Percentiles rank a stretch among this genome's conserved stretches.
Conservation (phyloP, 2,888 invertebrate species). For the Zeuzera pyrina region DNA sequence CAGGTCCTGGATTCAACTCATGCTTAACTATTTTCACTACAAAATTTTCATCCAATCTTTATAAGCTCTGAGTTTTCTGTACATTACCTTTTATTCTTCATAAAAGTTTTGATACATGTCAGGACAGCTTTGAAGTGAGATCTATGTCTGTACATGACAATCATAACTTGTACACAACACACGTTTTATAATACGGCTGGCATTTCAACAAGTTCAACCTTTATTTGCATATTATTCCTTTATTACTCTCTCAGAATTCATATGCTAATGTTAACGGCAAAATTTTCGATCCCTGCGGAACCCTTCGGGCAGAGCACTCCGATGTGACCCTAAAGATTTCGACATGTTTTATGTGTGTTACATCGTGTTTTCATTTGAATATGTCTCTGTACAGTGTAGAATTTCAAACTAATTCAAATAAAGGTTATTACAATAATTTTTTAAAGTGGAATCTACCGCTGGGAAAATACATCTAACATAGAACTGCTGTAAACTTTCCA, state of each 20-base stretch:
- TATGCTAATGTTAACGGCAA: slow-evolving; percentile 48
- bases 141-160: slow-evolving; percentile 27
- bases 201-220: slow-evolving; percentile 27
- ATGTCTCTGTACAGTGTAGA: slow-evolving; percentile 5
- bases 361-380: slow-evolving; percentile 16
- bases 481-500: too few species aligned
- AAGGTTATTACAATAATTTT: too few species aligned
- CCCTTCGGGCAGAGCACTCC: slow-evolving; percentile 15
- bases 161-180: slow-evolving; percentile 31
- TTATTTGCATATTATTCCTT: slow-evolving; percentile 65
- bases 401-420: slow-evolving; percentile 1
- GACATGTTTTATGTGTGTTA: slow-evolving; percentile 23
- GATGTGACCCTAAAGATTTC: slow-evolving; percentile 39
- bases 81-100: too few species aligned
- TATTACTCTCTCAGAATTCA: slow-evolving; percentile 57
- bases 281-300: slow-evolving; percentile 43
- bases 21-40: too few species aligned
- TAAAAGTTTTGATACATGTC: too few species aligned
- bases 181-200: slow-evolving; percentile 28
- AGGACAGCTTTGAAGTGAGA: too few species aligned
- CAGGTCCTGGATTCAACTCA: too few species aligned
- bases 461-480: too few species aligned
- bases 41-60: too few species aligned
- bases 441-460: too few species aligned
- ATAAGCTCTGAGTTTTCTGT: too few species aligned